These are phyloP conservation scores for Ciconia nigra DNA, from an alignment of 2,797 vertebrate genomes.

Conservation along the genomic window DNA sequence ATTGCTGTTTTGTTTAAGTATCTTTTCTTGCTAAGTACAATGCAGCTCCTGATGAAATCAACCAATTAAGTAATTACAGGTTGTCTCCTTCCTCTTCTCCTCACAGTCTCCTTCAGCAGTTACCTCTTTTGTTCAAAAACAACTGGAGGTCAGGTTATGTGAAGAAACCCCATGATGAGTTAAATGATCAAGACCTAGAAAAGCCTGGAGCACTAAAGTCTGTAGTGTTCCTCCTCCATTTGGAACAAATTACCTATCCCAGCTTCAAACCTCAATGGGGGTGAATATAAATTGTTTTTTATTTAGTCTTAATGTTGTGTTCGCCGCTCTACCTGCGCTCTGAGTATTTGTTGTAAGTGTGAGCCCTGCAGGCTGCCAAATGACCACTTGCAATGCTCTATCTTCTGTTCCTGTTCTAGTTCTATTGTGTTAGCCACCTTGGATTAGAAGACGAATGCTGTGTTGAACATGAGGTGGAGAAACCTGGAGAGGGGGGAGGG, in stretches of 20 bases:
- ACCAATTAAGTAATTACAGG: not conserved
- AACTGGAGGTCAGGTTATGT: conserved; percentile 32
- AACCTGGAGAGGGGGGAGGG: not conserved
- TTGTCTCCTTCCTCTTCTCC: not conserved
- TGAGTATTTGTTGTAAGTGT: not conserved
- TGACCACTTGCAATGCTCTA: not conserved
- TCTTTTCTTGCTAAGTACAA: not conserved
- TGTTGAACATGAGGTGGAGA: not conserved
- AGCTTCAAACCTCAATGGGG: conserved; percentile 30
- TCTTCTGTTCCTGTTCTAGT: not conserved
- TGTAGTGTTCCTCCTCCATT: not conserved
- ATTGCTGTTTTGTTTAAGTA: not conserved
- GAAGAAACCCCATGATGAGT: not conserved
- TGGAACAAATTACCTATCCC: conserved; percentile 30
- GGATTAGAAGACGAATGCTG: not conserved
- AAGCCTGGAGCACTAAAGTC: not conserved
- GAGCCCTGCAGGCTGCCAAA: not conserved
- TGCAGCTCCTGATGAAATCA: not conserved
- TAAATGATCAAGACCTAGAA: conserved; percentile 39
- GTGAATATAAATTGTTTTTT: conserved; percentile 47
- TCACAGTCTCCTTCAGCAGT: not conserved
- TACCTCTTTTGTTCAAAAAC: not conserved
- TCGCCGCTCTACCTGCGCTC: not conserved
- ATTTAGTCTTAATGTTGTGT: conserved; percentile 47
- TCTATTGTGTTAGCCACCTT: not conserved